Base-by-base conservation (phyloP, 1,140 invertebrate species). In the Tigriopus japonicus region DNA sequence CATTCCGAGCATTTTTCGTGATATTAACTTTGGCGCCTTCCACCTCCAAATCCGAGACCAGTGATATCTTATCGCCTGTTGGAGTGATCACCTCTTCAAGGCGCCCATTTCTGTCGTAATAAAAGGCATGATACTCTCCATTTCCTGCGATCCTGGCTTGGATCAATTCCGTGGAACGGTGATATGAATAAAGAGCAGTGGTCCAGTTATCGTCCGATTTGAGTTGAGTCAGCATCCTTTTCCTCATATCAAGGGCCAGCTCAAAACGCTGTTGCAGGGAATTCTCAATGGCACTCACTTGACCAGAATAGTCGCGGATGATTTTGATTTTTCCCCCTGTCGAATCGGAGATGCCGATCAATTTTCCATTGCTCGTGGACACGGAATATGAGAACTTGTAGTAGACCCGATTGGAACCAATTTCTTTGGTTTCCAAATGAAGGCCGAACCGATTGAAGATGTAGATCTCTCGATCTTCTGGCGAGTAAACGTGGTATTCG, bases 361-460 rank as follows among this genome's bases (percentile, higher is more conserved):
- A 24, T 71, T 93, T 94, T 0, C 92, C 92, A 68, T 92, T 93
- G 64, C 87, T 93, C 0, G 91, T 95, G 68, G 94, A 94, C 0
- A 95, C 89, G 65, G 91, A 95, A 71, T 97, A 96, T 0, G 87
- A 85, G 68, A 96, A 97, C 1, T 84, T 79, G 68, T 94, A 96
- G 59, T 86, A 83, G 0, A 82, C 87, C 70, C 91, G 86, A 0
- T 87, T 86, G 0, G 90, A 96, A 1, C 94, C 73, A 61, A 95
- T 91, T 69, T 94, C 93, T 63, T 84, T 85, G 0, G 92, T 96
- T 40, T 84, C 81, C 1, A 89, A 81, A 67, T 96, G 92, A 70
- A 95, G 90, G 0, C 92, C 93, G 68, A 94, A 94, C 65, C 89
- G 76, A 68, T 96, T 96, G 71, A 97, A 97, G 12, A 94, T 82